Base-by-base conservation (phyloP, 2,888 invertebrate species). In the Liodrosophila aerea region DNA sequence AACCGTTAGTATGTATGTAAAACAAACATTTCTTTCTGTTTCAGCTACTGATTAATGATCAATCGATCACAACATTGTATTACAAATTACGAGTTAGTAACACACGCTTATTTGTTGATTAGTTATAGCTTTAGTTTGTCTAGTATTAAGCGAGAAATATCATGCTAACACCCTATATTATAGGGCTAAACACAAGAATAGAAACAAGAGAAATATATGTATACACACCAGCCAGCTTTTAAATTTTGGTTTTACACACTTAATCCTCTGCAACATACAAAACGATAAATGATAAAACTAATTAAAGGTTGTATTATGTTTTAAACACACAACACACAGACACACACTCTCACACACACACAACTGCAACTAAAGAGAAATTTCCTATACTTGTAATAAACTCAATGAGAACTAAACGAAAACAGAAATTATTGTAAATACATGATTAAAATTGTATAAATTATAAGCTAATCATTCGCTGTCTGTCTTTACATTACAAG, bases 41-140 rank as follows among this genome's bases (percentile, higher is more conserved):
- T 59, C 67, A 70, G 63, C 72, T 56, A 52, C 71, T 70, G 71
- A 70, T 73, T 64, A 65, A 71, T 64, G 15, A 61, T 59, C 59
- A 57, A 69, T 33, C 63, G 60, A 76, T 72, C 68, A 61, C 74
- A 73, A 87, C 84, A 84, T 84, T 87, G 85, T 86, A 86, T 85
- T 78, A 73, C 67, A 86, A 83, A 74, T 74, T 78, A 77, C 76
- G 85, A 87, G 69, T 80, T 83, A 87, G 85, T 71, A 77, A 86
- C 85, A 86, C 77, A 86, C 82, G 86, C 87, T 86, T 85, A 86
- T 87, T 87, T 87, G 87, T 87, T 87, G 83, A 87, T 87, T 87
- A 87, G 87, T 87, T 87, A 40, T 87, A 87, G 87, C 68, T 58
- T 76, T 85, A 85, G 76, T 85, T 83, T 76, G 22, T 62, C 62